Base-by-base conservation (phyloP, 2,797 vertebrate genomes). In the Eleutherodactylus coqui region DNA sequence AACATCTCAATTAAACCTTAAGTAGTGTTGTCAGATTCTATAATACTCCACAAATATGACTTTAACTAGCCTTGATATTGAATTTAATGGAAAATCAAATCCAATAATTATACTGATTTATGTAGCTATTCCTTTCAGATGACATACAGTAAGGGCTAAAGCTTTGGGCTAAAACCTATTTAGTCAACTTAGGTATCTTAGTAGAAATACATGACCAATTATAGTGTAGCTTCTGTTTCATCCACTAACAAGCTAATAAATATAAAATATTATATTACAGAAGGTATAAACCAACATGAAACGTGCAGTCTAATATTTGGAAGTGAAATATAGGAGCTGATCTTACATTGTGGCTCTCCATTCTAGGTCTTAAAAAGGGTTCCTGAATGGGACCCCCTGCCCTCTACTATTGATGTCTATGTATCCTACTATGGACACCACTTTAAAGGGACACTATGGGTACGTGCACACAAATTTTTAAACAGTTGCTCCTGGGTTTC, bases 21-120 rank as follows among this genome's bases (percentile, higher is more conserved):
- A 91, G 90, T 90, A 91, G 89, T 89, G 90, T 92, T 93, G 92
- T 92, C 92, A 92, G 92, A 93, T 90, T 90, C 82, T 86, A 92
- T 92, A 91, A 89, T 88, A 78, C 79, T 89, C 82, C 85, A 53
- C 38, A 84, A 89, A 87, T 88, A 89, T 90, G 89, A 91, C 84
- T 90, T 89, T 89, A 83, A 88, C 58, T 85, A 86, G 86, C 84
- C 88, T 86, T 81, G 79, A 90, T 89, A 89, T 89, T 90, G 90
- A 90, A 47, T 84, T 69, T 76, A 91, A 90, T 91, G 89, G 38
- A 88, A 86, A 88, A 87, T 87, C 89, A 91, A 90, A 92, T 89
- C 90, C 90, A 70, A 53, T 90, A 89, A 90, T 89, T 90, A 89
- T 87, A 89, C 88, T 92, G 89, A 91, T 91, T 75, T 81, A 86